Conservation (phyloP, 2,113 vertebrate genomes). For the Pyxicephalus adspersus region DNA sequence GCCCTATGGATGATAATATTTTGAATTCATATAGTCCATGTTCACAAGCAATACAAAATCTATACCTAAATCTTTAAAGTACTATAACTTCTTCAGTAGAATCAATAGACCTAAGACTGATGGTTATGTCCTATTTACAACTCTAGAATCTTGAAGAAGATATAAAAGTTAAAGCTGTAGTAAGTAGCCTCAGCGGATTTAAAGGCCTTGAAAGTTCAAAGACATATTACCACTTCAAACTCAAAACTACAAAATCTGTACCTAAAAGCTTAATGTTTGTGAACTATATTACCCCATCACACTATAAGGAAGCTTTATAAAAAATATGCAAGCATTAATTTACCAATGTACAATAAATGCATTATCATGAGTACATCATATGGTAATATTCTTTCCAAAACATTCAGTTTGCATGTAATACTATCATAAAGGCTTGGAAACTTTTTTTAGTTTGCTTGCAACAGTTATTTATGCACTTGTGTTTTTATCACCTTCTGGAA, state of each 20-base stretch:
- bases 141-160: neutral
- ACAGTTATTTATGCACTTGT: too few relatives aligned
- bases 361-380: too few relatives aligned
- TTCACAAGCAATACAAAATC: conserved; percentile 6
- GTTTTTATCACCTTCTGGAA: too few relatives aligned
- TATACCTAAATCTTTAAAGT: conserved; percentile 16
- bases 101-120: conserved; percentile 14
- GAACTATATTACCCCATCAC: neutral
- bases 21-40: neutral
- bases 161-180: neutral
- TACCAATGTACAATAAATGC: too few relatives aligned
- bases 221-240: neutral
- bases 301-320: too few relatives aligned
- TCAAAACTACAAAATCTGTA: neutral
- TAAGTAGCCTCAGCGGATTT: neutral
- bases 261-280: neutral
- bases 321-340: too few relatives aligned
- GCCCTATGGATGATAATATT: neutral
- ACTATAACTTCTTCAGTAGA: neutral
- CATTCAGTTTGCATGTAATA: too few relatives aligned
- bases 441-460: too few relatives aligned
- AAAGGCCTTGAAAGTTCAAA: neutral
- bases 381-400: too few relatives aligned
- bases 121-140: conserved; percentile 4
- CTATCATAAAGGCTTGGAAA: too few relatives aligned